Evolutionary conservation across 2,888 invertebrate species (phyloP).

Genomic region (Drosophila acutilabella): DNA sequence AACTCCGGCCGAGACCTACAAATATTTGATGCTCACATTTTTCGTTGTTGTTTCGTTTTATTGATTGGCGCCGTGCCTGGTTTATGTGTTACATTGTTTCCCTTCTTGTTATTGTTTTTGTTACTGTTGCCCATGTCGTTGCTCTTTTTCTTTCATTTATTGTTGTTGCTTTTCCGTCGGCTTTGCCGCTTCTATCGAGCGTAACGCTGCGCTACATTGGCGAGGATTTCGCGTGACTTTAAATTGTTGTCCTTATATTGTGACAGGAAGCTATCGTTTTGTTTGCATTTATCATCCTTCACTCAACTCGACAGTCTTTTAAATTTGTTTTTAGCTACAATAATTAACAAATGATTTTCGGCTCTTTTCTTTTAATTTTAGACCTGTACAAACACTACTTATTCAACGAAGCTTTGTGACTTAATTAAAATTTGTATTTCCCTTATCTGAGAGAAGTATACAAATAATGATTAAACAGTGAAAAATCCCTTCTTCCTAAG

Average conservation of each 20-base stretch:
- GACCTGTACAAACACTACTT: conserved; percentile 19
- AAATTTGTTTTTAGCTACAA: conserved; percentile 25
- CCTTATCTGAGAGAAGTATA: not conserved
- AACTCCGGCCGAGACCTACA: conserved; percentile 76
- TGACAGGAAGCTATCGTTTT: conserved; percentile 32
- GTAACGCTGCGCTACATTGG: conserved; percentile 59
- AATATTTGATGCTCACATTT: conserved; percentile 77
- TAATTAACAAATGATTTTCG: conserved; percentile 39
- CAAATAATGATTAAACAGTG: not conserved
- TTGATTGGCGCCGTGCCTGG: conserved; percentile 75
- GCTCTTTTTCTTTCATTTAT: conserved; percentile 30
- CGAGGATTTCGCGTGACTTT: conserved; percentile 67
- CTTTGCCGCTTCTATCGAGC: conserved; percentile 50
- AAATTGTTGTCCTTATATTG: conserved; percentile 49
- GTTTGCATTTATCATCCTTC: conserved; percentile 9
- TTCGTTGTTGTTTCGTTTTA: conserved; percentile 66
- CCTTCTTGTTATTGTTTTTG: conserved; percentile 6
- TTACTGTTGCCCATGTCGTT: conserved; percentile 31
- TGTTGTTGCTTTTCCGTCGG: conserved; percentile 26
- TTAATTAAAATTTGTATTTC: conserved; percentile 13
- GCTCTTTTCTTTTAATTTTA: not conserved
- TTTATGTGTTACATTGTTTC: conserved; percentile 58
- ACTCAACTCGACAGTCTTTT: not conserved
- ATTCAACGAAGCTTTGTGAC: not conserved
- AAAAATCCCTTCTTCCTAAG: too few species aligned